phyloP scores from a whole-genome alignment of 2,113 vertebrate species.

The Corythoichthys haematopterus region DNA sequence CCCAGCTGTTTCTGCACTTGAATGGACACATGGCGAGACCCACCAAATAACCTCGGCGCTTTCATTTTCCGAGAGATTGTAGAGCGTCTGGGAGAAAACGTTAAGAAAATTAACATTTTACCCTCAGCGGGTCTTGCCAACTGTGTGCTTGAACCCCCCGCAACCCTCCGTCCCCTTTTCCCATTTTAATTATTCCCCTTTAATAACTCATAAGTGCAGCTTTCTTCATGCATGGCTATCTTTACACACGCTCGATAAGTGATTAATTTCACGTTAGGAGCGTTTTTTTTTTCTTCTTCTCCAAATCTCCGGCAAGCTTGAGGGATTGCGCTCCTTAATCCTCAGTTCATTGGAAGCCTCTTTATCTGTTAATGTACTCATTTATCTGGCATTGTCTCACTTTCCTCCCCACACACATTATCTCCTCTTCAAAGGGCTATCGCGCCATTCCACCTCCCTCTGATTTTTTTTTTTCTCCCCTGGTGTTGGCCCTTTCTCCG shows the following conservation, averaged over 20 bases:
- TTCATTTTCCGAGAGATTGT: slow-evolving; percentile 20
- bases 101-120: slow-evolving; percentile 24
- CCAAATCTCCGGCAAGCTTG: slow-evolving; percentile 45
- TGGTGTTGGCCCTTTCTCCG: slow-evolving; percentile 41
- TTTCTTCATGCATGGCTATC: slow-evolving; percentile 37
- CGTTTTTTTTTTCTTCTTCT: slow-evolving; percentile 2
- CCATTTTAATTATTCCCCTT: slow-evolving; percentile 61
- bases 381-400: slow-evolving; percentile 49
- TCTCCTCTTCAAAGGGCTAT: slow-evolving; percentile 15
- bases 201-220: slow-evolving; percentile 55
- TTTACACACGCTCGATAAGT: slow-evolving; percentile 39
- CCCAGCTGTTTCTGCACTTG: slow-evolving; percentile 12
- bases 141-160: slow-evolving; percentile 24
- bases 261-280: slow-evolving; percentile 47
- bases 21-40: background rate
- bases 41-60: slow-evolving; percentile 10
- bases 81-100: slow-evolving; percentile 19
- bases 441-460: background rate
- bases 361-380: slow-evolving; percentile 43
- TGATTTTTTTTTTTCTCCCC: slow-evolving; percentile 16
- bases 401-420: slow-evolving; percentile 12
- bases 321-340: slow-evolving; percentile 51
- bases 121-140: slow-evolving; percentile 25
- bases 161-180: slow-evolving; percentile 28
- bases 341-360: slow-evolving; percentile 41